Evolutionary conservation across 2,113 vertebrate species (phyloP).

Genomic region (Halichoeres trimaculatus): DNA sequence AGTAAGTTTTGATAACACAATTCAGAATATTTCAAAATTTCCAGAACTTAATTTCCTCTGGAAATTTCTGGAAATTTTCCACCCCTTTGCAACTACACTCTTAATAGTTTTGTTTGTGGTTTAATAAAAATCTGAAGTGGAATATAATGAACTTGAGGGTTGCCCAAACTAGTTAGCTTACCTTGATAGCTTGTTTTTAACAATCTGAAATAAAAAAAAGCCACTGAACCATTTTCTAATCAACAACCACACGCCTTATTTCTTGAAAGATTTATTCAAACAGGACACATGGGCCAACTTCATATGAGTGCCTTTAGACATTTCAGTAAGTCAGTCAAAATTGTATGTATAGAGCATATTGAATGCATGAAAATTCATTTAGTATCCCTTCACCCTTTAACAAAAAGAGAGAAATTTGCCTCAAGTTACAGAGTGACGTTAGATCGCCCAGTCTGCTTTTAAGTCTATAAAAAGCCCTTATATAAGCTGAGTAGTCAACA

Average conservation of each 20-base stretch:
- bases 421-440: constrained; percentile 67
- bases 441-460: constrained; percentile 75
- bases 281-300: constrained; percentile 67
- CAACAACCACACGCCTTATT: constrained; percentile 39
- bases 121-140: too few relatives aligned
- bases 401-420: constrained; percentile 65
- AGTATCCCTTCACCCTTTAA: constrained; percentile 58
- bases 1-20: too few relatives aligned
- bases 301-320: constrained; percentile 68
- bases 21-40: too few relatives aligned
- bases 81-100: too few relatives aligned
- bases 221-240: constrained; percentile 9
- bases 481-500: constrained; percentile 81
- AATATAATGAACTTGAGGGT: too few relatives aligned
- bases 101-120: too few relatives aligned
- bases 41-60: too few relatives aligned
- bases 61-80: too few relatives aligned
- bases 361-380: constrained; percentile 73
- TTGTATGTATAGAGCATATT: constrained; percentile 70
- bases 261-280: constrained; percentile 79
- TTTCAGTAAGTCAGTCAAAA: constrained; percentile 66
- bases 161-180: too few relatives aligned
- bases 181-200: background rate
- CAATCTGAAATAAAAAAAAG: constrained; percentile 32
- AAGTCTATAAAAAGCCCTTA: constrained; percentile 84